Base-by-base conservation (phyloP, 2,797 vertebrate species). In the Bufotes viridis region DNA sequence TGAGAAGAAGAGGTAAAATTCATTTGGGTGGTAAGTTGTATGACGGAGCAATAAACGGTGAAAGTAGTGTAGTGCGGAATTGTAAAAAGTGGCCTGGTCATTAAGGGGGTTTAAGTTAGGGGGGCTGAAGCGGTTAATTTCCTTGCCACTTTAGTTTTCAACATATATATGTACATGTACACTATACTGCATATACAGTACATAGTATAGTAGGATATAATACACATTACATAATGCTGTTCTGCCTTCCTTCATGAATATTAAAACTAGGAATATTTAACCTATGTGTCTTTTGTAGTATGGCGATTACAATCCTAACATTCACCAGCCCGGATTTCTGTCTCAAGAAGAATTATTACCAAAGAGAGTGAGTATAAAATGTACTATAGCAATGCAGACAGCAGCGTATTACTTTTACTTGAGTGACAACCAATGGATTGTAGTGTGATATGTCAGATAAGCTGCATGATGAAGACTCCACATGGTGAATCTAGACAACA, bases 321-420 rank as follows among this genome's bases (percentile, higher is more conserved):
- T 98, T 91, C 97, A 98, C 2, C 97, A 97, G 82, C 97, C 95
- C 5, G 98, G 98, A 49, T 98, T 98, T 91, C 91, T 98, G 88
- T 95, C 95, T 82, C 96, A 97, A 89, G 98, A 98, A 91, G 97
- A 98, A 84, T 96, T 98, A 69, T 90, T 98, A 90, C 97, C 97
- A 86, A 97, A 97, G 94, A 95, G 96, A 92, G 97, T 98, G 91
- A 96, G 96, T 94, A 20, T 72, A 42, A 42, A 42, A 1, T 17
- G 7, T 12, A 34, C 29, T 42, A 72, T 18, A 18, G 29, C 18
- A 72, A 72, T 8, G 29, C 1, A 9, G 2, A 42, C 15, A 72
- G 14, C 15, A 2, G 29, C 14, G 10, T 69, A 26, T 24, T 67
- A 26, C 65, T 69, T 69, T 29, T 29, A 69, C 13, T 1, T 12